Evolutionary conservation across 37 sponge, comb jelly and placozoan genomes (phyloP), one percentile per base, ranked within the genome.

Genomic region (Chondrilla cf. caribensis): DNA sequence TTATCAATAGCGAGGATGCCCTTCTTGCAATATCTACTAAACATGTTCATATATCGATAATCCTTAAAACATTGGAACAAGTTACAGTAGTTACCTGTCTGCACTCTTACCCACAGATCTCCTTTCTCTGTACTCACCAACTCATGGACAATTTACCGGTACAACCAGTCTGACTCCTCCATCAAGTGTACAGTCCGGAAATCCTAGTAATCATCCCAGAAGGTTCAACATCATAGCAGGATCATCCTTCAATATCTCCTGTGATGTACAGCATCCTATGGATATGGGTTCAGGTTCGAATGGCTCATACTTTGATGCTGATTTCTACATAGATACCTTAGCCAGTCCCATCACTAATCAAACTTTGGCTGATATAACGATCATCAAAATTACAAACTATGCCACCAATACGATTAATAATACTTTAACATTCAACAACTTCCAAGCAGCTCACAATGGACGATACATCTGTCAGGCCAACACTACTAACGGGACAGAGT

Each of bases 191-290:
- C 51, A 47, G 51, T 47, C 51, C 51, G 6, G 9, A n/a, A n/a
- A n/a, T 14, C 9, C 6, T 47, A 47, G 11, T 11, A 47, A 47
- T 11, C 51, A 47, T 47, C 9, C 9, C 6, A 47, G 51, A 47
- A 6, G 51, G 51, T 47, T 47, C 51, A 47, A 47, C 51, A 11
- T 47, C 6, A 11, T 14, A 11, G 51, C 51, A 47, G 43, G 76
- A 39, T 40, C 76, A n/a, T n/a, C 44, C 44, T 73, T 73, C 44
- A 73, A 1, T 25, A 73, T 73, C 76, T 40, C 76, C 21, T 73
- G 76, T 39, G 40, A 2, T 73, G 76, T 42, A 37, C 31, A 32
- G 8, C 76, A 73, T 7, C n/a, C 18, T 73, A 38, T n/a, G n/a
- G n/a, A n/a, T n/a, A n/a, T n/a, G n/a, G n/a, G n/a, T n/a, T n/a